phyloP scores from a whole-genome alignment of 2,797 vertebrate species.

The Chiloscyllium punctatum region DNA sequence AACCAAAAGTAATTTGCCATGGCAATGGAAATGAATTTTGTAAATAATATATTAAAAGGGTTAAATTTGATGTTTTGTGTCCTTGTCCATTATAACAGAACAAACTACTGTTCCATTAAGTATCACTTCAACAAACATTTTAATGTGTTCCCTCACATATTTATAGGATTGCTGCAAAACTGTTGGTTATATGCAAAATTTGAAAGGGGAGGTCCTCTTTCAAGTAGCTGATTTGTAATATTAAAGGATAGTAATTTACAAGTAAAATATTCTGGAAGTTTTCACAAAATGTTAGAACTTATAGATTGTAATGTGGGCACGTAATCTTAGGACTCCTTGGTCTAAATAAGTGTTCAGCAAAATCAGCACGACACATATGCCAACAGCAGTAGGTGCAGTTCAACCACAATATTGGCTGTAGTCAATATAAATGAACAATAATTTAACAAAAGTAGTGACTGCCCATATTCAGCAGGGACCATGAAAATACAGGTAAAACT shows the following conservation, averaged over 20 bases:
- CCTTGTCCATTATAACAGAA: neutral
- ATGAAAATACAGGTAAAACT: slow-evolving; percentile 47
- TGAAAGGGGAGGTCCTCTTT: neutral
- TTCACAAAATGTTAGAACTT: slow-evolving; percentile 70
- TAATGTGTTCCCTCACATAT: neutral
- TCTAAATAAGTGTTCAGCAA: slow-evolving; percentile 44
- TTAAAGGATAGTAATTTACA: slow-evolving; percentile 67
- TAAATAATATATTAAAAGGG: neutral
- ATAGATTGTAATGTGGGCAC: slow-evolving; percentile 62
- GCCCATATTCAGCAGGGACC: slow-evolving; percentile 64
- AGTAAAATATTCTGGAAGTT: slow-evolving; percentile 58
- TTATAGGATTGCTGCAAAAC: neutral
- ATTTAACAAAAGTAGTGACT: slow-evolving; percentile 76
- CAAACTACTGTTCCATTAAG: neutral
- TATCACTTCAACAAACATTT: neutral
- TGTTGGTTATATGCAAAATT: neutral
- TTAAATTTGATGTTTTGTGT: neutral
- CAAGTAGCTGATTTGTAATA: slow-evolving; percentile 46
- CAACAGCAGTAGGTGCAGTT: slow-evolving; percentile 61
- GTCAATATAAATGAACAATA: slow-evolving; percentile 79
- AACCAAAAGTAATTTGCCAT: neutral
- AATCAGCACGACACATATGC: slow-evolving; percentile 72
- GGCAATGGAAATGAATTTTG: neutral
- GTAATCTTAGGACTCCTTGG: slow-evolving; percentile 57
- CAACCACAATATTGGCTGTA: slow-evolving; percentile 64